These are phyloP conservation scores for Podargus strigoides DNA, from an alignment of 2,797 vertebrate species.

Conservation along the genomic window DNA sequence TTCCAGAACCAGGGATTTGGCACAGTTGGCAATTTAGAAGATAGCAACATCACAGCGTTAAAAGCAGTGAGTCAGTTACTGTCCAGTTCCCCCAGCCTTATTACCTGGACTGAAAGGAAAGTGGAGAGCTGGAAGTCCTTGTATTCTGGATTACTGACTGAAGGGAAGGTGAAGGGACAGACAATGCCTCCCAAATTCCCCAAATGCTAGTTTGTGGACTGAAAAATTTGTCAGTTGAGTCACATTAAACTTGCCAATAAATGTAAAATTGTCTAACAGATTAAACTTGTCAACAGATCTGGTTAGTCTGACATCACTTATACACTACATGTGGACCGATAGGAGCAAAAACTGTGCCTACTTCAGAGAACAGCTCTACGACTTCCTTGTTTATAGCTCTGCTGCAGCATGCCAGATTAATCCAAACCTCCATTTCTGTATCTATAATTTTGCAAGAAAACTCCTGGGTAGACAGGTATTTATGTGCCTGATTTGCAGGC, in stretches of 20 bases:
- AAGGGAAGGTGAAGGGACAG: neutral
- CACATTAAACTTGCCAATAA: neutral
- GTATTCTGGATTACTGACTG: neutral
- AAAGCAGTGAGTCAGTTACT: neutral
- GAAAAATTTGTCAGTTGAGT: neutral
- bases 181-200: neutral
- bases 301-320: neutral
- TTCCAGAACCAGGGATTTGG: neutral
- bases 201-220: neutral
- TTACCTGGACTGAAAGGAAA: neutral
- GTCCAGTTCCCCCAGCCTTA: neutral
- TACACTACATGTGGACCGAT: neutral
- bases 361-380: neutral
- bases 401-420: neutral
- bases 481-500: neutral
- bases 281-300: neutral
- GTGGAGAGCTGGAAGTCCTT: neutral
- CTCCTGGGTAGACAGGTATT: neutral
- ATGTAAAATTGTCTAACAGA: neutral
- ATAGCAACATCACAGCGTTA: neutral
- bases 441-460: neutral
- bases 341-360: neutral
- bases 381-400: neutral
- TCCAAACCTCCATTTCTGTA: neutral
- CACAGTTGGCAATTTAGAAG: neutral